A percentile compares a stretch with the other conserved stretches of the same genome.
phyloP scores from a whole-genome alignment of 1,140 invertebrate genomes.

The Papilio polyxenes region DNA sequence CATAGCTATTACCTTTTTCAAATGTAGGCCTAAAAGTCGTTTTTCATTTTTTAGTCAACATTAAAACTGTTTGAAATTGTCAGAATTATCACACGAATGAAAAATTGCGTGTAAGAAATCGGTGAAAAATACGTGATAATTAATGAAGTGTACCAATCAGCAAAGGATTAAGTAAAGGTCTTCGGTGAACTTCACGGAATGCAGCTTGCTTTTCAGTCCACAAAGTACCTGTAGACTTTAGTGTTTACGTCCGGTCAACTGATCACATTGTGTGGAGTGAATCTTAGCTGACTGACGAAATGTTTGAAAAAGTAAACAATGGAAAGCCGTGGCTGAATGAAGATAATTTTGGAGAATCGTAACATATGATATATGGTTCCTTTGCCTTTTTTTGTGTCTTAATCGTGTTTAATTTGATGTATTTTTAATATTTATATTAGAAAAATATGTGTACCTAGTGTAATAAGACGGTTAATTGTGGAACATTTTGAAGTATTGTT shows the following conservation, averaged over 20 bases:
- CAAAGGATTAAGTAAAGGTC: neutral
- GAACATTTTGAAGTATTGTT: neutral
- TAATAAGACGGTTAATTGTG: slow-evolving; percentile 16
- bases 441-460: neutral
- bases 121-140: neutral
- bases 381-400: neutral
- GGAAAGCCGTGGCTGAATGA: neutral
- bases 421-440: neutral
- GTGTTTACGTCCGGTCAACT: neutral
- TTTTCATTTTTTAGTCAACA: neutral
- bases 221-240: neutral
- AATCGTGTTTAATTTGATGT: neutral
- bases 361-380: neutral
- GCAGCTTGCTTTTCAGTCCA: neutral
- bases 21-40: neutral
- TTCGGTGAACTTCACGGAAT: neutral
- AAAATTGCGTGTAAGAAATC: neutral
- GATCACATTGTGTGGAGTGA: neutral
- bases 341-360: neutral
- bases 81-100: neutral
- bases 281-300: neutral
- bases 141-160: neutral
- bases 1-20: too few species aligned
- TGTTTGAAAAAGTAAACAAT: neutral
- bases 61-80: neutral